Evolutionary conservation across 37 sponge, comb jelly and placozoan genomes (phyloP), one percentile per base, ranked within the genome.

Genomic region (Agelas oroides): DNA sequence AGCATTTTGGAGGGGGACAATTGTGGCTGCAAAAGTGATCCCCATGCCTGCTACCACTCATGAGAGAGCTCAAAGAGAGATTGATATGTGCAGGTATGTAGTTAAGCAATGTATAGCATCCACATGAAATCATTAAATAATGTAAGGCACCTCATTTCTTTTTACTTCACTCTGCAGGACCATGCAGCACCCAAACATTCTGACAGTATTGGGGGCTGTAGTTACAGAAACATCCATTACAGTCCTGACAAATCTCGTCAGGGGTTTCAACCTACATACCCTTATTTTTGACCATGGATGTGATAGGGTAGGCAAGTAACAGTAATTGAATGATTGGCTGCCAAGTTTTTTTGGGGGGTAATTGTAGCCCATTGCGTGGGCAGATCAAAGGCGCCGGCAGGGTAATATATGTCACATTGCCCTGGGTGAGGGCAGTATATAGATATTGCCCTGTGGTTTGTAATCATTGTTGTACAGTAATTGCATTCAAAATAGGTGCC

Each of bases 21-120:
- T 67, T 33, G 68, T 73, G 41, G 74, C 74, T 3, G 23, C 74
- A 1, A 53, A 54, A 24, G 74, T 23, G 2, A 40, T 73, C 19
- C 53, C 55, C 2, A 73, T 46, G 37, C 27, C 74, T 3, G 53
- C 53, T 57, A 54, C 16, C 53, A 33, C 68, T 19, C 46, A 46
- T 46, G 33, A 12, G 34, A 24, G 20, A 5, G 32, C 33, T 32
- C 19, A 31, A 30, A 67, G 32, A 5, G 68, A 67, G 68, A 24
- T 67, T 24, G 34, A 24, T 2, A 33, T 30, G 19, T 67, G 20
- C 33, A 67, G 68, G 68, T 67, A 46, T 46, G 46, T 46, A 46
- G 6, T 46, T 46, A 46, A 3, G 6, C 46, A 46, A 3, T 46
- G 46, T 46, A 8, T 3, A 8, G 8, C 8, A 12, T 46, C 3